These are phyloP conservation scores for Hemicentrotus pulcherrimus DNA, from an alignment of 35 echinoderm and acorn worm species.

Conservation along the genomic window DNA sequence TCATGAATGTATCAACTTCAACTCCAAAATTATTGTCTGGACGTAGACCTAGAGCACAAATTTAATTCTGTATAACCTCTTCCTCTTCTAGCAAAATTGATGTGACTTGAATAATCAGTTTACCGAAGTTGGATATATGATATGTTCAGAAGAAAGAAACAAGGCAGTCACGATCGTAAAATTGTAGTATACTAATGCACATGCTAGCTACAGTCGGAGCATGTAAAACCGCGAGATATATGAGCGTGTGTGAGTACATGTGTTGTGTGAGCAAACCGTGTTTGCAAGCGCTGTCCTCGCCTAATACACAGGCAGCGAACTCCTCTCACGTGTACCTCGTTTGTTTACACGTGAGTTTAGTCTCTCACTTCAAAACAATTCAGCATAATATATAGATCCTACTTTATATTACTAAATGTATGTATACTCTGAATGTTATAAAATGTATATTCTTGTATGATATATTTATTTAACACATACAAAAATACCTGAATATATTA, in stretches of 20 bases:
- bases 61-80: neutral
- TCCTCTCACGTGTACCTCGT: neutral
- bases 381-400: neutral
- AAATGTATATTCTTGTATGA: too few species aligned
- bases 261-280: neutral
- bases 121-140: neutral
- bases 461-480: too few species aligned
- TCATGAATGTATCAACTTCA: neutral
- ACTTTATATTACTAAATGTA: too few species aligned
- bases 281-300: neutral
- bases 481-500: neutral
- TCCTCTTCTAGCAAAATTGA: neutral
- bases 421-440: too few species aligned
- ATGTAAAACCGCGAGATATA: too few species aligned
- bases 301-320: neutral
- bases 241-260: neutral
- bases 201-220: too few species aligned
- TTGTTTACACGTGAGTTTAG: slow-evolving; percentile 2
- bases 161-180: neutral
- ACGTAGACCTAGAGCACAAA: neutral
- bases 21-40: neutral
- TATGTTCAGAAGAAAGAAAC: neutral
- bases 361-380: neutral
- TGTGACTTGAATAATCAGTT: neutral
- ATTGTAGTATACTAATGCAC: neutral